Evolutionary conservation across 2,113 vertebrate genomes (phyloP).

Genomic region (Chaenocephalus aceratus): DNA sequence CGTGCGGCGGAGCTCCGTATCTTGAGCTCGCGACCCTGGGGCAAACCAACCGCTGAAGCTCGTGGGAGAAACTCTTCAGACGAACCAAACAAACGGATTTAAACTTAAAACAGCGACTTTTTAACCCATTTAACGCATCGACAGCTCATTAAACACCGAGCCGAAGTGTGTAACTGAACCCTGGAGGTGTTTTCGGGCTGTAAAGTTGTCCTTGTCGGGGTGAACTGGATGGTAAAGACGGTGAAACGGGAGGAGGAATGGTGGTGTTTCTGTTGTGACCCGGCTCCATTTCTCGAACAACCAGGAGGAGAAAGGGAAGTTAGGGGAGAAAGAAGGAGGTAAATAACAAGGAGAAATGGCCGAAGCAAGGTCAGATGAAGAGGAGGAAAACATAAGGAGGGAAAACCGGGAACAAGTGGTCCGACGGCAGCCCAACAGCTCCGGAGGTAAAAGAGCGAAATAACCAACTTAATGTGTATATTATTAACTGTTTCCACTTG

Average conservation of each 20-base stretch:
- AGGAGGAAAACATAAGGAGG: slow-evolving; percentile 69
- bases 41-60: too few relatives aligned
- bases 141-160: accelerated
- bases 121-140: accelerated
- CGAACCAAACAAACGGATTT: too few relatives aligned
- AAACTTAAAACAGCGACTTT: too few relatives aligned
- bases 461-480: too few relatives aligned
- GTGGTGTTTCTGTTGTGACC: not conserved
- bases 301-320: too few relatives aligned
- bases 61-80: too few relatives aligned
- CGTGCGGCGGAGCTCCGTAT: slow-evolving; percentile 29
- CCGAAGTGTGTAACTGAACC: accelerated
- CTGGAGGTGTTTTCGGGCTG: not conserved
- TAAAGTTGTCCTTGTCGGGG: slow-evolving; percentile 20
- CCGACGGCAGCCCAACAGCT: slow-evolving; percentile 56
- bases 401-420: slow-evolving; percentile 70
- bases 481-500: accelerated
- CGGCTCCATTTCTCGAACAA: slow-evolving; percentile 17
- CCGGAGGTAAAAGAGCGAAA: slow-evolving; percentile 62
- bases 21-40: slow-evolving; percentile 23
- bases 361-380: slow-evolving; percentile 72
- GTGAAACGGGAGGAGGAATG: not conserved
- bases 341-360: slow-evolving; percentile 60
- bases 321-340: not conserved
- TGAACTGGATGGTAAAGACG: slow-evolving; percentile 45